These are phyloP conservation scores for Elysia crispata DNA, from an alignment of 2,888 invertebrate species.

Conservation along the genomic window DNA sequence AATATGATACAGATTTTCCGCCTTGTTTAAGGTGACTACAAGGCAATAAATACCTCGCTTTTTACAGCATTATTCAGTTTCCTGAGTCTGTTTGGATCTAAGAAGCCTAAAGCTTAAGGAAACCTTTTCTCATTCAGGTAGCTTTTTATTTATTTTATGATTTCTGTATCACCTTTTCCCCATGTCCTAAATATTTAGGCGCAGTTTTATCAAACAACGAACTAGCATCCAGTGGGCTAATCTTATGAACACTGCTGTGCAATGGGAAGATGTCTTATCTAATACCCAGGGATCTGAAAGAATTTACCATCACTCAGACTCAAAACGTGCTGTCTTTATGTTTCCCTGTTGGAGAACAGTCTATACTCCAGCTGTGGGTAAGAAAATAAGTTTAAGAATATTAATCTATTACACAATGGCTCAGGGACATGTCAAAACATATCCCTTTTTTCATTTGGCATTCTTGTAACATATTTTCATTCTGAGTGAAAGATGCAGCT, in stretches of 20 bases:
- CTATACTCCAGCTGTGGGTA: conserved; percentile 77
- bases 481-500: too few relatives aligned
- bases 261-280: conserved; percentile 91
- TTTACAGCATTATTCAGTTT: too few relatives aligned
- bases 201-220: conserved; percentile 85
- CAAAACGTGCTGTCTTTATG: conserved; percentile 18
- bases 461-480: too few relatives aligned
- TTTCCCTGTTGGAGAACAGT: conserved; percentile 70
- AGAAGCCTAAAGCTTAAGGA: neutral
- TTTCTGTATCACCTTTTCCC: too few relatives aligned
- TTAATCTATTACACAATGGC: neutral
- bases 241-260: conserved; percentile 84
- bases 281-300: conserved; percentile 81
- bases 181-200: too few relatives aligned
- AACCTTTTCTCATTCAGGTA: neutral
- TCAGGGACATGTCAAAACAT: neutral
- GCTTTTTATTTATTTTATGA: neutral
- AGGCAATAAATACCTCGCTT: too few relatives aligned
- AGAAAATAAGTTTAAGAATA: conserved; percentile 35
- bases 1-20: too few relatives aligned
- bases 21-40: too few relatives aligned
- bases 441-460: too few relatives aligned
- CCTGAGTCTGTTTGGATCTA: too few relatives aligned
- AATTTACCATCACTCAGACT: conserved; percentile 48
- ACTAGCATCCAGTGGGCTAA: conserved; percentile 95